A percentile compares a stretch with the other conserved stretches of the same genome.
phyloP scores from a whole-genome alignment of 2,888 invertebrate genomes.

The Monochamus alternatus region DNA sequence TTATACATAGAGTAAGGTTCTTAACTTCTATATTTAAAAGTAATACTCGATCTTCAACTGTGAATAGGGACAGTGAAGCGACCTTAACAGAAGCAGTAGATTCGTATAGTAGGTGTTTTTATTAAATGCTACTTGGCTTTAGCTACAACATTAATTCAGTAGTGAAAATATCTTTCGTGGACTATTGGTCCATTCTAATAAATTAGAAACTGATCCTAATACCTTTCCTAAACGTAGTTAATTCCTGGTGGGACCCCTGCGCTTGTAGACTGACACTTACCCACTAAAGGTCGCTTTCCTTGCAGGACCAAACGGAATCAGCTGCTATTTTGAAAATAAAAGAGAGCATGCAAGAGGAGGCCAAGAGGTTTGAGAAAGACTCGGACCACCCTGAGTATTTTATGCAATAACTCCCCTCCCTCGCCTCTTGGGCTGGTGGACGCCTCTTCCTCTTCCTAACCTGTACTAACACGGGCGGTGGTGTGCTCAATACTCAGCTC shows the following conservation, averaged over 20 bases:
- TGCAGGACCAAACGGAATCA: constrained; percentile 93
- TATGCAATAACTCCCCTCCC: constrained; percentile 86
- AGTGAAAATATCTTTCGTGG: background rate
- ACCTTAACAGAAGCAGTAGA: constrained; percentile 23
- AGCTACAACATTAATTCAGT: constrained; percentile 11
- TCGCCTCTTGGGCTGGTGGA: constrained; percentile 71
- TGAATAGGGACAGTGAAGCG: constrained; percentile 26
- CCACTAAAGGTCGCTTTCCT: constrained; percentile 73
- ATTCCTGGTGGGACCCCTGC: constrained; percentile 59
- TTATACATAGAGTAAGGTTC: too few relatives aligned
- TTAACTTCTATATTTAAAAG: too few relatives aligned
- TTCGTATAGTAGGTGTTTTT: constrained; percentile 11
- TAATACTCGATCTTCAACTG: constrained; percentile 3
- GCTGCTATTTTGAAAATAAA: constrained; percentile 99
- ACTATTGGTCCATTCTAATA: constrained; percentile 25
- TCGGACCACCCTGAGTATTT: constrained; percentile 97
- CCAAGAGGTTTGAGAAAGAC: constrained; percentile 98
- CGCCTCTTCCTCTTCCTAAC: constrained; percentile 70
- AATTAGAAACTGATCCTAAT: constrained; percentile 20
- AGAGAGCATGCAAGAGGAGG: constrained; percentile 99
- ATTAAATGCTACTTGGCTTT: constrained; percentile 9
- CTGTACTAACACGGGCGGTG: constrained; percentile 72
- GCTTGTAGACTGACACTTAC: constrained; percentile 71
- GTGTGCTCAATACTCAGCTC: constrained; percentile 70
- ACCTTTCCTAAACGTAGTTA: constrained; percentile 36